Base-by-base conservation (phyloP, 37 sponge, comb jelly and placozoan species). In the Axinella damicornis region DNA sequence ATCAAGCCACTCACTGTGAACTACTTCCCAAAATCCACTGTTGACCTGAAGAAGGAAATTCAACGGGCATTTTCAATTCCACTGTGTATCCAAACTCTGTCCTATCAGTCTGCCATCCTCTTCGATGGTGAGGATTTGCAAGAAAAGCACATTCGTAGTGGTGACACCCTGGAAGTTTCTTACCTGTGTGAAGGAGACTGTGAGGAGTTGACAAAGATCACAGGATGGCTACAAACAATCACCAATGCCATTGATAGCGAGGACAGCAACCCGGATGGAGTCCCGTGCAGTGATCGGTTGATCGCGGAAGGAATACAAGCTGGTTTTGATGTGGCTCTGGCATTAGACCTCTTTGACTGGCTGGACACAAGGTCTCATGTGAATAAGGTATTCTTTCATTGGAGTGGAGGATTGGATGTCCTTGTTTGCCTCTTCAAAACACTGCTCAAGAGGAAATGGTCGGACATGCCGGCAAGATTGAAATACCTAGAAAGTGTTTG, bases 311-410 rank as follows among this genome's bases (percentile, higher is more conserved):
- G 24, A 78, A 14, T 4, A 40, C 0, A 65, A 78, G 46, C 19
- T 64, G 22, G 38, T 78, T 24, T 27, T n/a, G n/a, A n/a, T n/a
- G n/a, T n/a, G n/a, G n/a, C n/a, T n/a, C n/a, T n/a, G n/a, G n/a
- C n/a, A n/a, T n/a, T n/a, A n/a, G n/a, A 78, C 46, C 33, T 78
- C 19, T 78, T 78, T 27, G 65, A 65, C 19, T 78, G 78, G 78
- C 65, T 78, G 5, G 78, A 78, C 25, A 52, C 40, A 32, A 22
- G 24, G 25, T 62, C 61, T 12, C 62, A 78, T 24, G 78, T 46
- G 5, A 72, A 72, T n/a, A 72, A 72, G 73, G 54, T 72, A 2
- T 54, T 40, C 54, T 72, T 72, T 40, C 16, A 2, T 5, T 14
- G 16, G 54, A 38, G 40, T 52, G 73, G 73, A 20, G 73, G 73